phyloP scores from a whole-genome alignment of 2,888 invertebrate genomes.

The Trachelus tabidus region DNA sequence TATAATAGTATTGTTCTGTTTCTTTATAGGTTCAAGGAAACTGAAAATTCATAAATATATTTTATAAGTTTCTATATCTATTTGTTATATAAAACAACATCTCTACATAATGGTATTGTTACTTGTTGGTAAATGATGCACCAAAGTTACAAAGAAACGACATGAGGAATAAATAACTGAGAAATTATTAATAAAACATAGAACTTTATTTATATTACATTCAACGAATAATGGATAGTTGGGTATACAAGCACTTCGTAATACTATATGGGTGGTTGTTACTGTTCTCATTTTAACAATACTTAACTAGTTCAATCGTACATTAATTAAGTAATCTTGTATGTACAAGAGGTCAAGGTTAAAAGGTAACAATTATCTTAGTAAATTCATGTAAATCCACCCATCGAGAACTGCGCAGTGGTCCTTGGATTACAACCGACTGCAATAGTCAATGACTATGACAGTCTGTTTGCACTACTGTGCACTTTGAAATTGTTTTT shows the following conservation, averaged over 20 bases:
- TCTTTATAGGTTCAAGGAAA: constrained; percentile 74
- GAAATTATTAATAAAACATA: constrained; percentile 54
- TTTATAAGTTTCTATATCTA: background rate
- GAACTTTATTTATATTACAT: constrained; percentile 58
- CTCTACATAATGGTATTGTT: no score
- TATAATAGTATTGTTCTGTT: background rate
- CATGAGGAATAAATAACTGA: no score
- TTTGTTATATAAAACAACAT: no score
- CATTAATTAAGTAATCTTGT: constrained; percentile 42
- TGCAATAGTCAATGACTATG: constrained; percentile 10
- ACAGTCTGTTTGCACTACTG: constrained; percentile 28
- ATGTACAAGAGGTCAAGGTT: constrained; percentile 50
- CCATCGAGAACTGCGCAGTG: constrained; percentile 46
- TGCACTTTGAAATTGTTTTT: constrained; percentile 1
- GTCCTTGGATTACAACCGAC: constrained; percentile 51
- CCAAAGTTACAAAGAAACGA: no score
- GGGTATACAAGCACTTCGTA: constrained; percentile 48
- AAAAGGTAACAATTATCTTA: constrained; percentile 49
- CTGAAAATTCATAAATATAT: constrained; percentile 74
- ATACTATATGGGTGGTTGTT: constrained; percentile 27
- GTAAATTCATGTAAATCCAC: constrained; percentile 46
- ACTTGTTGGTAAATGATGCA: no score
- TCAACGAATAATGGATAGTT: constrained; percentile 55
- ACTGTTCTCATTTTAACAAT: constrained; percentile 39
- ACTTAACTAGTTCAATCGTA: constrained; percentile 29